Percentiles rank a stretch among this genome's conserved stretches.
These are phyloP conservation scores for Bombus confusus DNA, from an alignment of 1,140 invertebrate genomes.

Conservation along the genomic window DNA sequence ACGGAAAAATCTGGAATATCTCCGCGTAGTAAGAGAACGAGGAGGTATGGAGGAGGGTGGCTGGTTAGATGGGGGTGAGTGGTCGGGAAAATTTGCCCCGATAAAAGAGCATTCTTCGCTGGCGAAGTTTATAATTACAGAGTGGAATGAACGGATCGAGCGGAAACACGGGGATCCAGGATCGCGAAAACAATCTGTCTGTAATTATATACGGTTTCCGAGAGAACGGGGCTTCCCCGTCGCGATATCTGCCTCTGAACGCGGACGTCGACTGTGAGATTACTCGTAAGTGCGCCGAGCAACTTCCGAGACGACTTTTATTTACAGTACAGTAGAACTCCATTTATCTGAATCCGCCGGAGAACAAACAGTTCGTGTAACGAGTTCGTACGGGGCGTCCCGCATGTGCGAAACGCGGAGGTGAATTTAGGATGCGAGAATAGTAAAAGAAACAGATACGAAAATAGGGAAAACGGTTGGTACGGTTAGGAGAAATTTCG, in stretches of 20 bases:
- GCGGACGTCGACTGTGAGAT: conserved; percentile 48
- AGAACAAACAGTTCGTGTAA: background rate
- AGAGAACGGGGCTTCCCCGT: conserved; percentile 7
- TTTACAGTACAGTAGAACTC: background rate
- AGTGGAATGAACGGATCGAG: conserved; percentile 38
- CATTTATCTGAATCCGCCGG: background rate
- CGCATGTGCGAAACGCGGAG: too few relatives aligned
- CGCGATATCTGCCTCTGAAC: conserved; percentile 14
- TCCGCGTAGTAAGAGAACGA: background rate
- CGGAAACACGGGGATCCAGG: conserved; percentile 38
- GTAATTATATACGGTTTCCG: conserved; percentile 61
- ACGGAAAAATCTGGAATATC: conserved; percentile 8
- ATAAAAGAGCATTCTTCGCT: conserved; percentile 22
- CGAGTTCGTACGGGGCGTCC: background rate
- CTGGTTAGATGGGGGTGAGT: background rate
- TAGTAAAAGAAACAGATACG: background rate
- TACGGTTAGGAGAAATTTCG: background rate
- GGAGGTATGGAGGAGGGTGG: conserved; percentile 4
- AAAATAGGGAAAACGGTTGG: background rate
- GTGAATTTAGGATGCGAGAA: background rate
- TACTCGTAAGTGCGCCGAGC: conserved; percentile 66
- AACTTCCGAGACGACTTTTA: conserved; percentile 67
- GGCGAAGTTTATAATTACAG: conserved; percentile 59
- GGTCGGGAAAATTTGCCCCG: conserved; percentile 30
- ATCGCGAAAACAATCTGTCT: conserved; percentile 55